Base-by-base conservation (phyloP, 2,113 vertebrate genomes). In the Sterrhoptilus dennistouni region DNA sequence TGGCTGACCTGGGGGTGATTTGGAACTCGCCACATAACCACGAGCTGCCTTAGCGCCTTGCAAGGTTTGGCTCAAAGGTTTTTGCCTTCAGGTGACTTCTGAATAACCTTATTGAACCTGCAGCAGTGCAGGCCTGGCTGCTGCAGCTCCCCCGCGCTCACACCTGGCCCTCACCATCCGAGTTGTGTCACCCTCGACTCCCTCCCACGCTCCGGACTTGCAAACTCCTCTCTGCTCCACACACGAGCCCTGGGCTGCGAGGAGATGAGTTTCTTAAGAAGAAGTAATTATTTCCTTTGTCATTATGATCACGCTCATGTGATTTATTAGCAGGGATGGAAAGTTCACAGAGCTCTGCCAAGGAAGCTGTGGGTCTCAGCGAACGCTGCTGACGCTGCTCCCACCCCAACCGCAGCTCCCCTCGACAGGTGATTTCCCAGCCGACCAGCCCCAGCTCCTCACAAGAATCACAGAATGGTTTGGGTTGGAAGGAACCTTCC, bases 231-330 rank as follows among this genome's bases (percentile, higher is more conserved):
- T 1, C 70, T 24, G 65, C 87, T 89, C 87, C 23, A 15, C 42
- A 35, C 49, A 33, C 19, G 4, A 68, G 33, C 68, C 65, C 66
- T 4, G 16, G 11, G 54, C 8, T 36, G 83, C 0, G 0, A 83
- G 12, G 68, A 79, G 59, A 68, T 6, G 35, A 33, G 53, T 53
- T 92, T 92, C 95, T 88, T 16, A 33, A 91, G 63, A 90, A 85
- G 35, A 77, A 82, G 89, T 89, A 71, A 85, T 83, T 77, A 45
- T 90, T 97, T 94, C 88, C 88, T 95, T 92, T 92, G 90, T 45
- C 75, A 65, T 95, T 68, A 53, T 57, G 56, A 79, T 91, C 57
- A 8, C 0, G 4, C 36, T 56, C 31, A 19, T 18, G 66, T 83
- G 80, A 57, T 81, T 89, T 90, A 89, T 89, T 92, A 70, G 45